phyloP scores from a whole-genome alignment of 2,888 invertebrate genomes.

The Drosophila emarginata region DNA sequence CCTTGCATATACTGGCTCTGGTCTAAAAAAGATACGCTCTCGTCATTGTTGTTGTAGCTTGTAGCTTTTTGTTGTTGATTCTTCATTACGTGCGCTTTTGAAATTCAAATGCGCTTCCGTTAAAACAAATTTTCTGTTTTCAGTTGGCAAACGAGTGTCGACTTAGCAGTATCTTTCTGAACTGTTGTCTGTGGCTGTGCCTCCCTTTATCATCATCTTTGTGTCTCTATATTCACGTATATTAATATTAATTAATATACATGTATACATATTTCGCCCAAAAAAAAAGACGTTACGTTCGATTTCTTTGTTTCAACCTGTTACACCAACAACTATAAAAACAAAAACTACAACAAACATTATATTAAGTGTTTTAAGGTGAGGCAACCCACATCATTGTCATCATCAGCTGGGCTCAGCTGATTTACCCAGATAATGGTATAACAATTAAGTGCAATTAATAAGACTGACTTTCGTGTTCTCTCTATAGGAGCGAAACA shows the following conservation, averaged over 20 bases:
- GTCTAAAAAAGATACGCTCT: conserved; percentile 22
- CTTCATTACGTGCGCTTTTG: conserved; percentile 71
- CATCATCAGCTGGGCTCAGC: not conserved
- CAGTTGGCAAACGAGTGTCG: conserved; percentile 79
- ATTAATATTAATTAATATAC: too few species aligned
- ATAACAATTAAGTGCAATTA: conserved; percentile 19
- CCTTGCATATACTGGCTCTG: conserved; percentile 19
- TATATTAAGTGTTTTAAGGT: conserved; percentile 2
- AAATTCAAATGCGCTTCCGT: conserved; percentile 78
- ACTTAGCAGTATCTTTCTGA: conserved; percentile 72
- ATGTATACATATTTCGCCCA: not conserved
- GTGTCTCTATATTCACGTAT: conserved; percentile 11
- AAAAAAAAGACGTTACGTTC: not conserved
- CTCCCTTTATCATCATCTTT: conserved; percentile 21
- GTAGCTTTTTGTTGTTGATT: conserved; percentile 56
- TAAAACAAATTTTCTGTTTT: conserved; percentile 42
- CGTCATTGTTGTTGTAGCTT: conserved; percentile 25
- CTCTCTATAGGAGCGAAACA: not conserved
- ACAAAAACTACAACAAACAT: not conserved
- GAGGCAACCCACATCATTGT: not conserved
- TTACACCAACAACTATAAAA: not conserved
- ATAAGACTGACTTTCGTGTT: conserved; percentile 14
- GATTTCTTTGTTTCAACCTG: not conserved
- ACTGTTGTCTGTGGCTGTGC: conserved; percentile 38
- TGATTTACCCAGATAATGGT: conserved; percentile 1